Percentiles rank a stretch among this genome's conserved stretches.
phyloP scores from a whole-genome alignment of 2,888 invertebrate genomes.

The Ephialtes manifestator region DNA sequence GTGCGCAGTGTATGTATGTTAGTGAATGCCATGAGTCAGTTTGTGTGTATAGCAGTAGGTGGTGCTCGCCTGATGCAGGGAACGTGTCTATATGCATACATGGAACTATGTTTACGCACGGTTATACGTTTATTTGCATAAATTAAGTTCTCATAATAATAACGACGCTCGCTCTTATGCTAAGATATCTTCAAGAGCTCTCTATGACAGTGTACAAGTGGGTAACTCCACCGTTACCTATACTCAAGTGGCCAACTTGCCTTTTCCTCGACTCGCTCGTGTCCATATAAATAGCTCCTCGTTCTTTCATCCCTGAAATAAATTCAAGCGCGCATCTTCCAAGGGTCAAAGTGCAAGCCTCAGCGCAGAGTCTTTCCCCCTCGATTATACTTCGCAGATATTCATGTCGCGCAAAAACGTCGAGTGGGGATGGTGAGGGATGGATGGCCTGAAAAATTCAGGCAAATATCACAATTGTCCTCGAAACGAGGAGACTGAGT shows the following conservation, averaged over 20 bases:
- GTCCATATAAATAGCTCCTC: conserved; percentile 23
- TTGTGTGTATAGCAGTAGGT: conserved; percentile 17
- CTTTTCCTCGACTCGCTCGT: conserved; percentile 33
- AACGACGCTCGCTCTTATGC: conserved; percentile 30
- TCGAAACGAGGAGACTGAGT: background rate
- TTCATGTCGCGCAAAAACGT: conserved; percentile 35
- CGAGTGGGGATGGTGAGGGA: background rate
- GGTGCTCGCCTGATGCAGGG: conserved; percentile 34
- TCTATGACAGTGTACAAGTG: conserved; percentile 15
- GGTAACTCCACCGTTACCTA: background rate
- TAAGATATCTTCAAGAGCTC: conserved; percentile 33
- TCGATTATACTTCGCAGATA: conserved; percentile 37
- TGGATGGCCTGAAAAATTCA: conserved; percentile 39
- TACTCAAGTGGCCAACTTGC: conserved; percentile 23
- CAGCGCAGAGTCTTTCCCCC: conserved; percentile 19
- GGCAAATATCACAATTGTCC: conserved; percentile 10
- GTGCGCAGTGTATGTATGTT: conserved; percentile 12
- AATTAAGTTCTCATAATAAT: conserved; percentile 58
- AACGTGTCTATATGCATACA: conserved; percentile 27
- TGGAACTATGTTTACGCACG: conserved; percentile 29
- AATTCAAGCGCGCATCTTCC: conserved; percentile 39
- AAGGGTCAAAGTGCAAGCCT: conserved; percentile 50
- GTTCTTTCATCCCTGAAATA: conserved; percentile 50
- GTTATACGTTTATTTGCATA: conserved; percentile 61
- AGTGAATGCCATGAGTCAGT: conserved; percentile 13